Percentiles rank a stretch among this genome's conserved stretches.
These are phyloP conservation scores for Melinaea menophilus DNA, from an alignment of 2,888 invertebrate species.

Conservation along the genomic window DNA sequence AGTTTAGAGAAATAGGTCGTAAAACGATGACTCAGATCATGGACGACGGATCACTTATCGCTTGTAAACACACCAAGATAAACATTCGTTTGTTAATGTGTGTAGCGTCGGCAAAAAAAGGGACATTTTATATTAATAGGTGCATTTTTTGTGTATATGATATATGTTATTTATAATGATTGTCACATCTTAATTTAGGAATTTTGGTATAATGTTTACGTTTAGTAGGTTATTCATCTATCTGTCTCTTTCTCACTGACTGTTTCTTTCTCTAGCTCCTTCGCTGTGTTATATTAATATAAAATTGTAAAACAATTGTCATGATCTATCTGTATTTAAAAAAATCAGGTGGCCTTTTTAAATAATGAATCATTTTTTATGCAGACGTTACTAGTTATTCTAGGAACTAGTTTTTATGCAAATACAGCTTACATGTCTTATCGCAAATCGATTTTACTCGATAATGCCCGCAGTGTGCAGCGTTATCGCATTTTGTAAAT, in stretches of 20 bases:
- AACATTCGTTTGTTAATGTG: conserved; percentile 16
- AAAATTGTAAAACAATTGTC: too few relatives aligned
- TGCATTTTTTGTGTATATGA: background rate
- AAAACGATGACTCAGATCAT: conserved; percentile 13
- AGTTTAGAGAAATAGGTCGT: conserved; percentile 5
- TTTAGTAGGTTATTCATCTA: too few relatives aligned
- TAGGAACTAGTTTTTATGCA: conserved; percentile 24
- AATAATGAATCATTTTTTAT: conserved; percentile 5
- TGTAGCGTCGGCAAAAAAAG: background rate
- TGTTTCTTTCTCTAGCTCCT: too few relatives aligned
- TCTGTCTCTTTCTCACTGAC: too few relatives aligned
- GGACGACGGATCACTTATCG: conserved; percentile 19
- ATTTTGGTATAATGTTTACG: too few relatives aligned
- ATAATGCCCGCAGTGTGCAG: conserved; percentile 9
- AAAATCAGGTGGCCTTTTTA: background rate
- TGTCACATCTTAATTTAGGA: too few relatives aligned
- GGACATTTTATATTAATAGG: background rate
- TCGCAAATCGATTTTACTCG: conserved; percentile 29
- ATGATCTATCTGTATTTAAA: too few relatives aligned
- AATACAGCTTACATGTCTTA: conserved; percentile 31
- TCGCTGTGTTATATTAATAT: too few relatives aligned
- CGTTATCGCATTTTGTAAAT: conserved; percentile 38
- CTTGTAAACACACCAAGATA: conserved; percentile 14
- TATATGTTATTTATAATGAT: too few relatives aligned
- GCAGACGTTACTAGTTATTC: conserved; percentile 18